Evolutionary conservation across 2,113 vertebrate species (phyloP), one percentile per base, ranked within the genome.

Genomic region (Macquaria ambigua): DNA sequence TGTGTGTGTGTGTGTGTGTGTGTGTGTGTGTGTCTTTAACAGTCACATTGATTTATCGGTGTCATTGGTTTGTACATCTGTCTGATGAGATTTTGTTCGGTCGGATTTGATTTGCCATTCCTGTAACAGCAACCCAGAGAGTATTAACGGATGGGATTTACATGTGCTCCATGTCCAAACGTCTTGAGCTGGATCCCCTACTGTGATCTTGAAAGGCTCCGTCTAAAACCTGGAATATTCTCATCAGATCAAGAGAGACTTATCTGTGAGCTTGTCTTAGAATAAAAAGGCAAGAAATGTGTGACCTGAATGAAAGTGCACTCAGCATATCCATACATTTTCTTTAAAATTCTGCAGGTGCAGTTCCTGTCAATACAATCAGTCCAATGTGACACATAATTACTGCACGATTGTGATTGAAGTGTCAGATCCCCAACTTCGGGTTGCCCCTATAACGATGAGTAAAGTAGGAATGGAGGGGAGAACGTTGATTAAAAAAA

Each of bases 141-240:
- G 81, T 80, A 83, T 90, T 86, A 92, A 74, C 52, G 15, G 76
- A 85, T 66, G 67, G 77, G 87, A 90, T 93, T 91, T 86, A 83
- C 85, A 82, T 82, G 83, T 71, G 72, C 84, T 89, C 67, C 88
- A 81, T 76, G 70, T 86, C 81, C 85, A 66, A 62, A 87, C 62
- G 81, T 91, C 90, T 87, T 85, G 79, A 87, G 88, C 86, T 86
- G 73, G 76, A 79, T 81, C 87, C 82, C 91, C 85, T 78, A n/a
- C 88, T 88, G 87, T 79, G 85, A 80, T 87, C 81, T 84, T 70
- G 66, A 92, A 88, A 89, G 73, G 87, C 83, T 89, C 86, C 41
- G 34, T 86, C 77, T 81, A 73, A 90, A 89, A 88, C 63, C 85
- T 74, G 79, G 66, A 81, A 89, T 83, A 61, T 82, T 90, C 63